Conservation (phyloP, 1,140 invertebrate genomes). For the Dendrolimus kikuchii region DNA sequence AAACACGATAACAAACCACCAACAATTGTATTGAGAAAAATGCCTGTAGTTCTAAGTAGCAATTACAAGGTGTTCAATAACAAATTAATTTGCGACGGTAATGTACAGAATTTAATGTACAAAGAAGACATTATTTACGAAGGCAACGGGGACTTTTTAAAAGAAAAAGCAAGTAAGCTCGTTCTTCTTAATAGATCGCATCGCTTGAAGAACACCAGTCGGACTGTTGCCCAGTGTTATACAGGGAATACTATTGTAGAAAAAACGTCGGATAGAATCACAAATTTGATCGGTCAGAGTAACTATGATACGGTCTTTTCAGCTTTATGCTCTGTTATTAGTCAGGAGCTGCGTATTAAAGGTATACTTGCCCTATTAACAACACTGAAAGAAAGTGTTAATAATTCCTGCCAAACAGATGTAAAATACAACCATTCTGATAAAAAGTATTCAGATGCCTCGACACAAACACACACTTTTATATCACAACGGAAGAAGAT, state of each 20-base stretch:
- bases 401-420: conserved; percentile 8
- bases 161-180: conserved; percentile 35
- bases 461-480: too few relatives aligned
- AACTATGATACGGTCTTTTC: conserved; percentile 43
- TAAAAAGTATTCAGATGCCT: too few relatives aligned
- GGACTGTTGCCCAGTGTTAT: conserved; percentile 29
- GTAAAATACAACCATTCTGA: too few relatives aligned
- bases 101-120: not conserved
- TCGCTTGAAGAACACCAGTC: conserved; percentile 22
- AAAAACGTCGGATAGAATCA: conserved; percentile 35
- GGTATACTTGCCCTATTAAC: conserved; percentile 39
- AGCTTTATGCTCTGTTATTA: conserved; percentile 38
- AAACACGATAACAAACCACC: not conserved
- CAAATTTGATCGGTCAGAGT: conserved; percentile 40
- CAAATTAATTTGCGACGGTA: not conserved
- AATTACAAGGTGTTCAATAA: not conserved
- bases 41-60: not conserved
- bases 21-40: not conserved
- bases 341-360: conserved; percentile 36
- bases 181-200: conserved; percentile 29
- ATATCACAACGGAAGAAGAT: too few relatives aligned
- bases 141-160: conserved; percentile 29
- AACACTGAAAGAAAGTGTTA: conserved; percentile 5
- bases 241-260: conserved; percentile 12
- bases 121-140: conserved; percentile 46